Evolutionary conservation across 64 coral and sea anemone species (phyloP), one percentile per base, ranked within the genome.

Genomic region (Montipora capricornis): DNA sequence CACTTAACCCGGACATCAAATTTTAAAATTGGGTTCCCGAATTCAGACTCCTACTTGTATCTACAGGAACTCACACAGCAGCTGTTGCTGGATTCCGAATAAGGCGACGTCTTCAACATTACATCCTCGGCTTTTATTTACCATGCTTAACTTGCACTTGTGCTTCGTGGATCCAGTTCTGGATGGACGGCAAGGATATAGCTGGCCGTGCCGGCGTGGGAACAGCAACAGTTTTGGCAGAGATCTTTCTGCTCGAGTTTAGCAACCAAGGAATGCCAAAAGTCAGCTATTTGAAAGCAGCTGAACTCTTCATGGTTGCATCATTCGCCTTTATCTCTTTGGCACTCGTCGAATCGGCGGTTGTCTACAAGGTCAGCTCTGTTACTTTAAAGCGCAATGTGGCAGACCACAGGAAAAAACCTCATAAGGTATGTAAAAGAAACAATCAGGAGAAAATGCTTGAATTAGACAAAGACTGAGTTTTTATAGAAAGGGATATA

Each of bases 211-310:
- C 88, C 11, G 68, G 84, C 2, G 48, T 94, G 12, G 88, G 79
- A 16, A 87, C 89, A 69, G 68, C 92, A 14, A 82, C 80, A 47
- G 52, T 94, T 3, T 1, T 94, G 49, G 68, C 92, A 15, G 92
- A 78, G 9, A 80, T 94, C 1, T 81, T 94, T 8, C 86, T 94
- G 5, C 17, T 94, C 0, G 80, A 88, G 13, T 88, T 89, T 60
- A 80, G 84, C 8, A 88, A 52, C n/a, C 51, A 89, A 9, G 86
- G 77, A 0, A 94, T 94, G 92, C 86, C 92, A 0, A 81, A 79
- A 24, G 92, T 94, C 50, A 88, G 92, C 66, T 94, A 94, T 12
- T 69, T 94, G 77, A 94, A 89, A 47, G 81, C 68, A 13, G 64
- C 81, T 37, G 92, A 94, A 44, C 81, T 79, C 49, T 94, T 76